Evolutionary conservation across 1,140 invertebrate genomes (phyloP), one percentile per base, ranked within the genome.

Genomic region (Cydia pomonella): DNA sequence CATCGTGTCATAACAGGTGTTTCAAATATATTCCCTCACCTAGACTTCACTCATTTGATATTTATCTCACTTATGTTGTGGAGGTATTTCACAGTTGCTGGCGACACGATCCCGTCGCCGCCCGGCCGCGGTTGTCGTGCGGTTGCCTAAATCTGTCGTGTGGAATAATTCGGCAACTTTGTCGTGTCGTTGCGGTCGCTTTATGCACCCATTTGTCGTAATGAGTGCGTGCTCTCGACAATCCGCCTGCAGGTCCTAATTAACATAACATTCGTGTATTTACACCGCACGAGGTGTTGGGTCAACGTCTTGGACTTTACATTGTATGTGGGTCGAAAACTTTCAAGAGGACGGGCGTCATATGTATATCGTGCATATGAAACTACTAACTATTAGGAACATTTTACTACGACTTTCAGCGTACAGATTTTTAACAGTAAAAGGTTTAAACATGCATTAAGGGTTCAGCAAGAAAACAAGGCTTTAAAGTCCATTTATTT

Each of bases 101-200:
- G 5, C 63, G 29, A 29, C 29, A 29, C 29, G n/a, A n/a, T 16
- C 10, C 12, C 23, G 25, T 66, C 63, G 64, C 27, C 25, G 23
- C 2, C 12, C 41, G 21, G 7, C 2, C 27, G 64, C 64, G 27
- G 64, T 69, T 21, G 64, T 41, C 64, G 64, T n/a, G 64, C 64
- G 64, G 25, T 69, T 33, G 10, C 64, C 64, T 69, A 69, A 69
- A 69, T 69, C 64, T 38, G 64, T 38, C 18, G 64, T 27, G 63
- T n/a, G 29, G 16, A 18, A 33, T 38, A 69, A 69, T 69, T 38
- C 64, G 27, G 23, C n/a, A 33, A 69, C 64, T 69, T 69, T 69
- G 64, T 69, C 64, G 64, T 69, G 16, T 69, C 64, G n/a, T 69
- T 69, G 64, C 29, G 64, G 64, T n/a, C 29, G 64, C 5, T 69